These are phyloP conservation scores for Gallinago jamesoni DNA, from an alignment of 2,113 vertebrate species.

Conservation along the genomic window DNA sequence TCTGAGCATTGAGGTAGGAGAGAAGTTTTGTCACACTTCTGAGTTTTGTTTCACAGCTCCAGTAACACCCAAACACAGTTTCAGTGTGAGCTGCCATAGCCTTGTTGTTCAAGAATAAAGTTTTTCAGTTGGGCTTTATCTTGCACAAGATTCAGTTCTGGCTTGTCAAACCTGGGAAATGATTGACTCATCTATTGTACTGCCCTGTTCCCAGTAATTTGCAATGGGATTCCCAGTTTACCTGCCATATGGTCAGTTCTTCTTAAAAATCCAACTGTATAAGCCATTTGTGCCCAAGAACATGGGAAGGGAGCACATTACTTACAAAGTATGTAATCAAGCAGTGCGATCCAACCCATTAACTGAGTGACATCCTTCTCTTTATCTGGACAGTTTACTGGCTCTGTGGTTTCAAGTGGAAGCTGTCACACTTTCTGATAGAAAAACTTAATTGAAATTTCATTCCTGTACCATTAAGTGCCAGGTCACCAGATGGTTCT, in stretches of 20 bases:
- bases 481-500: slow-evolving; percentile 74
- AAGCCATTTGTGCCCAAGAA: slow-evolving; percentile 13
- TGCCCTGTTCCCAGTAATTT: background rate
- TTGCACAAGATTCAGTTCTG: slow-evolving; percentile 15
- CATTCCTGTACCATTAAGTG: slow-evolving; percentile 64
- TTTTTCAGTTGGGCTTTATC: background rate
- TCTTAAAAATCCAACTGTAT: slow-evolving; percentile 23
- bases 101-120: background rate
- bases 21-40: background rate
- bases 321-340: slow-evolving; percentile 57
- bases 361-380: slow-evolving; percentile 45
- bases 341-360: slow-evolving; percentile 51
- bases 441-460: slow-evolving; percentile 79
- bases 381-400: slow-evolving; percentile 56
- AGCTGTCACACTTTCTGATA: slow-evolving; percentile 67
- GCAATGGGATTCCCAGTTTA: slow-evolving; percentile 23
- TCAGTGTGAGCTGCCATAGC: background rate
- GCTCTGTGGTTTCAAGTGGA: slow-evolving; percentile 57
- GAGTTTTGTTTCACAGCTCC: background rate
- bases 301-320: slow-evolving; percentile 6
- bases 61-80: background rate
- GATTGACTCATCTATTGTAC: slow-evolving; percentile 29
- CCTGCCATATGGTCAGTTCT: slow-evolving; percentile 45
- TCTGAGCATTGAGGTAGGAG: background rate
- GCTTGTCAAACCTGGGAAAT: slow-evolving; percentile 19